Evolutionary conservation across 2,113 vertebrate genomes (phyloP).

Genomic region (Planiliza haematocheilus): DNA sequence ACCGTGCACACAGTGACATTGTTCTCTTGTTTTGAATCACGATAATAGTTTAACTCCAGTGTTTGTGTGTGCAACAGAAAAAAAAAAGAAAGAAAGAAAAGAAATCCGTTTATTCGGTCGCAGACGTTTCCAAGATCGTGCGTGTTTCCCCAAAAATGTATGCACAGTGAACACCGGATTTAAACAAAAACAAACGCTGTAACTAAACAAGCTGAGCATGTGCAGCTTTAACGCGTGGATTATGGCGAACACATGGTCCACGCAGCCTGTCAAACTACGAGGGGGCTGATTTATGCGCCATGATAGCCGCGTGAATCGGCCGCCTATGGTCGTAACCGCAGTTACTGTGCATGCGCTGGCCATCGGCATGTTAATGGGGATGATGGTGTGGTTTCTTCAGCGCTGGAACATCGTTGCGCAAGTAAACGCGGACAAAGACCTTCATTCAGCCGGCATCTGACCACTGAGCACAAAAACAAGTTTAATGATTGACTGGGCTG

Average conservation of each 20-base stretch:
- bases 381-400: conserved; percentile 2
- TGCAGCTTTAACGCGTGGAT: conserved; percentile 27
- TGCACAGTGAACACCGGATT: conserved; percentile 22
- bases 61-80: conserved; percentile 8
- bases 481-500: conserved; percentile 34
- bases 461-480: conserved; percentile 42
- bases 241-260: conserved; percentile 13
- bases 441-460: conserved; percentile 31
- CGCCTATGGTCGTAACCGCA: conserved; percentile 9
- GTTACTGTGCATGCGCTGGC: conserved; percentile 17
- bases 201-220: conserved; percentile 20
- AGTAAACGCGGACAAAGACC: conserved; percentile 45
- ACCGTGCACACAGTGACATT: conserved; percentile 24
- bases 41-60: conserved; percentile 2
- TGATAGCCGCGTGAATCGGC: neutral
- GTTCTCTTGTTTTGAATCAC: neutral
- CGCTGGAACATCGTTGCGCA: conserved; percentile 21
- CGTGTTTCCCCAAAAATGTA: conserved; percentile 12
- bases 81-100: conserved; percentile 6
- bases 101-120: neutral
- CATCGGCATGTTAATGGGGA: neutral
- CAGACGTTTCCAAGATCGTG: conserved; percentile 2
- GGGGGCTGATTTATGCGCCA: neutral
- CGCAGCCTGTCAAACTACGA: conserved; percentile 16
- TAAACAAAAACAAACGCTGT: conserved; percentile 30